Evolutionary conservation across 1,140 invertebrate genomes (phyloP).

Genomic region (Drosophila nigrodunni): DNA sequence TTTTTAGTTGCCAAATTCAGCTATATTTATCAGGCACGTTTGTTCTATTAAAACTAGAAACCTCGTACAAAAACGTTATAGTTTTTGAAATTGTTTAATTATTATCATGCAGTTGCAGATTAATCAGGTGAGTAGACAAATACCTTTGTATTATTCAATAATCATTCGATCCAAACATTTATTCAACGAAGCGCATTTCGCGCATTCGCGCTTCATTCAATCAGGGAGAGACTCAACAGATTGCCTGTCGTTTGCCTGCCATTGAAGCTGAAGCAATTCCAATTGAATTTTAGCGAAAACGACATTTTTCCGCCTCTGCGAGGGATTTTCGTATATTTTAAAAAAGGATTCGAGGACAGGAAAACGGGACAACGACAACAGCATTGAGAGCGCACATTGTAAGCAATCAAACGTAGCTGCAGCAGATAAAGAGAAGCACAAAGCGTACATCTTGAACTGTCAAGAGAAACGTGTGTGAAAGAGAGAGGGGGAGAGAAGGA

Average conservation of each 20-base stretch:
- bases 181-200: slow-evolving; percentile 63
- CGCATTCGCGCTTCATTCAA: slow-evolving; percentile 70
- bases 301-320: slow-evolving; percentile 54
- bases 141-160: slow-evolving; percentile 3
- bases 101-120: background rate
- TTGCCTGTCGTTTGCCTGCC: slow-evolving; percentile 79
- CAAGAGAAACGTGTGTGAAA: slow-evolving; percentile 23
- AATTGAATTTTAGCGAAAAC: slow-evolving; percentile 77
- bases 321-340: slow-evolving; percentile 70
- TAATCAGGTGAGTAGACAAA: background rate
- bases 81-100: background rate
- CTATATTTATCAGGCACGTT: too few species aligned
- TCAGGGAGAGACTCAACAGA: slow-evolving; percentile 75
- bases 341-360: slow-evolving; percentile 40
- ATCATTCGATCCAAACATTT: slow-evolving; percentile 6
- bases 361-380: slow-evolving; percentile 13
- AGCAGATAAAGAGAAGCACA: slow-evolving; percentile 21
- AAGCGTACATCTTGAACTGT: slow-evolving; percentile 62
- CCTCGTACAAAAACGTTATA: too few species aligned
- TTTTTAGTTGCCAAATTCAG: too few species aligned
- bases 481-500: background rate
- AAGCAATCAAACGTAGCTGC: slow-evolving; percentile 58
- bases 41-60: too few species aligned
- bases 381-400: slow-evolving; percentile 52
- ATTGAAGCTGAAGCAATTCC: slow-evolving; percentile 78